Conservation (phyloP, 2,888 invertebrate species). For the Syrphus vitripennis region DNA sequence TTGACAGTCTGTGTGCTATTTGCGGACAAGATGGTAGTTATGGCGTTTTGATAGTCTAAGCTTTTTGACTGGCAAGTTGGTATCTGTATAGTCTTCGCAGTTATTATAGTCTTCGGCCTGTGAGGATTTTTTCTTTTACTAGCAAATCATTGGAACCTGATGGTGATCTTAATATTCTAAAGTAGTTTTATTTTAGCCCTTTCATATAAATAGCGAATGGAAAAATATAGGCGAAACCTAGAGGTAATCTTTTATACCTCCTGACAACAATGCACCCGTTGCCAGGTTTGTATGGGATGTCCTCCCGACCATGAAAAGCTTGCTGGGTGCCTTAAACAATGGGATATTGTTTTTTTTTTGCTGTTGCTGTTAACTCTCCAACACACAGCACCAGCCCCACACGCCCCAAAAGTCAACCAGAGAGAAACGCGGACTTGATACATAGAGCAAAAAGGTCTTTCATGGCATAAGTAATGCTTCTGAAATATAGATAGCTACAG, state of each 20-base stretch:
- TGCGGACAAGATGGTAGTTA: too few species aligned
- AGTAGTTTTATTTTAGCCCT: constrained; percentile 2
- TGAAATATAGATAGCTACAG: constrained; percentile 69
- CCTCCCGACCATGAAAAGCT: constrained; percentile 50
- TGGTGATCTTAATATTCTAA: too few species aligned
- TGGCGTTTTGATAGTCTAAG: too few species aligned
- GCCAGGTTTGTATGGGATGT: constrained; percentile 38
- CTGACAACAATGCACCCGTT: constrained; percentile 67
- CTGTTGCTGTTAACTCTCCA: constrained; percentile 22
- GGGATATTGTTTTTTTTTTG: constrained; percentile 29
- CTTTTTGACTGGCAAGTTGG: too few species aligned
- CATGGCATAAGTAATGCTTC: constrained; percentile 68
- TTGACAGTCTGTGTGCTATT: too few species aligned
- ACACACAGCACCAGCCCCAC: neutral
- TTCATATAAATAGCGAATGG: constrained; percentile 22
- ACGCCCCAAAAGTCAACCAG: constrained; percentile 36
- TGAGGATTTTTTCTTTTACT: neutral
- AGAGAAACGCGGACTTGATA: constrained; percentile 61
- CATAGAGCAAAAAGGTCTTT: constrained; percentile 60
- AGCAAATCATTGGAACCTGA: neutral
- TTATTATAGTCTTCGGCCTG: neutral
- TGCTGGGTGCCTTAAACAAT: constrained; percentile 50
- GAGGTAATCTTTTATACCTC: constrained; percentile 70
- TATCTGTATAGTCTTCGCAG: too few species aligned
- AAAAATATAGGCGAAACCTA: constrained; percentile 54